These are phyloP conservation scores for Eubucco bourcierii DNA, from an alignment of 2,113 vertebrate genomes.

Conservation along the genomic window DNA sequence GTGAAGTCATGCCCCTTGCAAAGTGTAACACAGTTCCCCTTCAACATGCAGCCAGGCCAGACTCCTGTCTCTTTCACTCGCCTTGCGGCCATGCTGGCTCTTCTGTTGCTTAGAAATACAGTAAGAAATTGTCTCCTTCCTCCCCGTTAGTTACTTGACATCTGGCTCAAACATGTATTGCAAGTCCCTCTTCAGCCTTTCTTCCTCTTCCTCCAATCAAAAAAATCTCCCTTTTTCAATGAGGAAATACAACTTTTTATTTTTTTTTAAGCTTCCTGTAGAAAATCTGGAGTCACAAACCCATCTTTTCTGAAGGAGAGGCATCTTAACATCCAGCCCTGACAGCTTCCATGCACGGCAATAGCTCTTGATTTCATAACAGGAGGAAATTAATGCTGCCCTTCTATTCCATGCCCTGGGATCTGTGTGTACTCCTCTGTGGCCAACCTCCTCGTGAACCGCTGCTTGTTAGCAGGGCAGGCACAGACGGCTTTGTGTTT, in stretches of 20 bases:
- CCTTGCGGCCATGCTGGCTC: background rate
- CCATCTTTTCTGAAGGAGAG: background rate
- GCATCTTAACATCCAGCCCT: background rate
- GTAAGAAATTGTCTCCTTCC: conserved; percentile 21
- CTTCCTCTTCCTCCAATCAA: background rate
- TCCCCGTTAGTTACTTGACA: background rate
- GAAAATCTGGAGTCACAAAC: background rate
- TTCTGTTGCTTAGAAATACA: conserved; percentile 10
- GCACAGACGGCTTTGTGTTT: conserved; percentile 62
- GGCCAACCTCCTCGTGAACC: conserved; percentile 37
- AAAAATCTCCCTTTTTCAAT: background rate
- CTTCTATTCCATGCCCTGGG: conserved; percentile 52
- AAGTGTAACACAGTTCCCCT: background rate
- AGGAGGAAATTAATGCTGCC: conserved; percentile 50
- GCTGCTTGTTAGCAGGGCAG: conserved; percentile 26
- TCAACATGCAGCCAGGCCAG: background rate
- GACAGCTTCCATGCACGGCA: conserved; percentile 3
- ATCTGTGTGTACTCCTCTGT: conserved; percentile 57
- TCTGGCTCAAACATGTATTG: conserved; percentile 6
- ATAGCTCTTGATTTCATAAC: conserved; percentile 38
- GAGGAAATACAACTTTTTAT: background rate
- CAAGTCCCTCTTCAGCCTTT: background rate
- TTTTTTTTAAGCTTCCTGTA: background rate
- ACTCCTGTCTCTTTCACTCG: background rate
- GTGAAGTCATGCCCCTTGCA: background rate